Base-by-base conservation (phyloP, 1,140 invertebrate species). In the Mycetomoellerius zeteki region DNA sequence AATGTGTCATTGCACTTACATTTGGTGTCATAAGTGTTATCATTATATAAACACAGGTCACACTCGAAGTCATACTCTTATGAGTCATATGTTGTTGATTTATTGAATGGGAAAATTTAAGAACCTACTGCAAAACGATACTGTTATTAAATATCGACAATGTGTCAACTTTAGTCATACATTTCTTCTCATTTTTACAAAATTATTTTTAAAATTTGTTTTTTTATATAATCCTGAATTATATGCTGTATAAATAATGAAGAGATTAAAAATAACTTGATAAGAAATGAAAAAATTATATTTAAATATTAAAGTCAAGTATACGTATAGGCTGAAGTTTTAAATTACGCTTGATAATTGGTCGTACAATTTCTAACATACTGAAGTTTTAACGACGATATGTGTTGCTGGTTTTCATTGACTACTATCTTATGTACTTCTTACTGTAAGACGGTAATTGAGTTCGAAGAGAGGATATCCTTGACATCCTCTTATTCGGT, bases 401-500 rank as follows among this genome's bases (percentile, higher is more conserved):
- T 75, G 52, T 50, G 12, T 33, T 65, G 19, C 37, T 33, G 72
- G 56, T 60, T 67, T 80, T 54, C 33, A 33, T 54, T 50, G 60
- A 65, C 21, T 27, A 43, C 21, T 43, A 71, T 71, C 33, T 50
- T 16, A 43, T 12, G 14, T 19, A 8, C 69, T 24, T 47, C 16
- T 7, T 33, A 10, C 7, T 21, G 24, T 16, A 50, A 50, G 21
- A n/a, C 5, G 27, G n/a, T 8, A 65, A 90, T 87, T 75, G 86
- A 81, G 76, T 88, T 82, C 72, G 50, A 30, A 58, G 56, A 89
- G 78, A 86, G 73, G 78, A 85, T 89, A 87, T 91, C 89, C 90
- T 91, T 91, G 89, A 90, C 89, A 87, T 86, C 86, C 27, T 90
- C 88, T 90, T 80, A 30, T 65, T 71, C 84, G 84, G 81, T 81